phyloP scores from a whole-genome alignment of 2,888 invertebrate genomes.

The Caprella mutica region DNA sequence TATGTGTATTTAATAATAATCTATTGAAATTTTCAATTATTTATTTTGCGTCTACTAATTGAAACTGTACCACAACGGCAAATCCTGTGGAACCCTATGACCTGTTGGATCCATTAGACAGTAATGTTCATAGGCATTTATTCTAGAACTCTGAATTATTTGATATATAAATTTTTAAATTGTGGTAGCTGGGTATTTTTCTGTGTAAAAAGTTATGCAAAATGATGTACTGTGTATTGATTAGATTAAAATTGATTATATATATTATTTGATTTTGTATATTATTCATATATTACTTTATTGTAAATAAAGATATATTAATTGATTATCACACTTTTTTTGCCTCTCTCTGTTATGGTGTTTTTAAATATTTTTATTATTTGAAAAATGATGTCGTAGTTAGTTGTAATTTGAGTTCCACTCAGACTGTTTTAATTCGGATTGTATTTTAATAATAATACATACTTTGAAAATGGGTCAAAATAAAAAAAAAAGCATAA shows the following conservation, averaged over 20 bases:
- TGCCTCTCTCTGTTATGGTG: neutral
- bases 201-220: neutral
- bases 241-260: neutral
- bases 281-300: constrained; percentile 4
- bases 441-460: too few relatives aligned
- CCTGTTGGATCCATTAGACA: neutral
- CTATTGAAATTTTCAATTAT: neutral
- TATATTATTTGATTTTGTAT: neutral
- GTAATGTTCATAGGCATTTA: neutral
- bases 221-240: neutral
- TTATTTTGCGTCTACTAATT: neutral
- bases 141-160: neutral
- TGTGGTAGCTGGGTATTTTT: neutral
- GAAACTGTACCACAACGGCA: neutral
- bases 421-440: too few relatives aligned
- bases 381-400: too few relatives aligned
- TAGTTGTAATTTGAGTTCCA: too few relatives aligned
- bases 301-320: neutral
- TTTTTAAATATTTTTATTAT: neutral
- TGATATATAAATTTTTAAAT: constrained; percentile 9
- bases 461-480: too few relatives aligned
- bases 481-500: too few relatives aligned
- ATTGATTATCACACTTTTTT: neutral
- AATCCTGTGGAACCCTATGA: too few relatives aligned
- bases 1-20: neutral